Percentiles rank a stretch among this genome's conserved stretches.
These are phyloP conservation scores for Muscina levida DNA, from an alignment of 2,888 invertebrate species.

Conservation along the genomic window DNA sequence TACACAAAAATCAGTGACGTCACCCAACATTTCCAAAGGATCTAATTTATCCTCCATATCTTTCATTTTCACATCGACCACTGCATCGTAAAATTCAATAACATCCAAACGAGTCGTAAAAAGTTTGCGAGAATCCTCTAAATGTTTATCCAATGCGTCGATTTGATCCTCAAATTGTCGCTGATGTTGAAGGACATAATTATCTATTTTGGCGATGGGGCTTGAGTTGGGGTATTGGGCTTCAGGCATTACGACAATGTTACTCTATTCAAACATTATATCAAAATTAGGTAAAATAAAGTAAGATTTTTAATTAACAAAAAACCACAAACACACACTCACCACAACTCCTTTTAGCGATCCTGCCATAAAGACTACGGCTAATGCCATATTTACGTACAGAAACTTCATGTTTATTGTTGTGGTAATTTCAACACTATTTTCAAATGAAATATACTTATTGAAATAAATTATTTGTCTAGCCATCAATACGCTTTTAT, in stretches of 20 bases:
- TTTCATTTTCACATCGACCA: slow-evolving; percentile 55
- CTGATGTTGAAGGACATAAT: slow-evolving; percentile 57
- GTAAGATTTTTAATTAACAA: neutral
- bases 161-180: slow-evolving; percentile 58
- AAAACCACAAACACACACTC: too few species aligned
- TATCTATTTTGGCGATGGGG: slow-evolving; percentile 54
- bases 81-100: slow-evolving; percentile 49
- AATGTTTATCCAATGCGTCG: slow-evolving; percentile 50
- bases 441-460: slow-evolving; percentile 44
- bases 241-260: slow-evolving; percentile 57
- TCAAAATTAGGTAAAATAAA: neutral
- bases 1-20: slow-evolving; percentile 63
- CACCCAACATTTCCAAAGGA: slow-evolving; percentile 64
- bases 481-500: slow-evolving; percentile 12
- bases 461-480: slow-evolving; percentile 37
- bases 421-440: slow-evolving; percentile 36
- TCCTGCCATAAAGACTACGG: neutral
- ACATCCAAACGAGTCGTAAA: slow-evolving; percentile 59
- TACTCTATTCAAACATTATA: slow-evolving; percentile 30
- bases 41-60: slow-evolving; percentile 61
- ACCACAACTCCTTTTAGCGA: slow-evolving; percentile 33
- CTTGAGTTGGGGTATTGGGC: slow-evolving; percentile 49
- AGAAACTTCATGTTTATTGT: slow-evolving; percentile 23
- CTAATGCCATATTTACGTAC: neutral
- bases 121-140: slow-evolving; percentile 51